phyloP scores from a whole-genome alignment of 2,888 invertebrate species.

The Ormia ochracea region DNA sequence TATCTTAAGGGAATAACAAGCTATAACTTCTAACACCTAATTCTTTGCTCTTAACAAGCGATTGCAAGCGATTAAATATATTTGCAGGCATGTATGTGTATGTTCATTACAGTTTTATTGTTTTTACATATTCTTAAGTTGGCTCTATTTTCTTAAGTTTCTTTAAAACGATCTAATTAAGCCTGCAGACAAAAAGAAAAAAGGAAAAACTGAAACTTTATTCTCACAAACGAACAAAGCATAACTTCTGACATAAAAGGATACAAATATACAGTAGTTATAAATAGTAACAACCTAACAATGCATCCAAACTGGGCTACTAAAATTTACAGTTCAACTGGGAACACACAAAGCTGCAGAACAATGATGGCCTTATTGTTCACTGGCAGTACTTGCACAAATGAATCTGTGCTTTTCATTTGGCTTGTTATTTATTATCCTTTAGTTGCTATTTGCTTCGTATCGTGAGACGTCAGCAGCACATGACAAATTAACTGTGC shows the following conservation, averaged over 20 bases:
- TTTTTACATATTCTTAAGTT: constrained; percentile 15
- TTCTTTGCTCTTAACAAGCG: no score
- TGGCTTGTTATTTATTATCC: constrained; percentile 1
- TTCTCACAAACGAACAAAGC: neutral
- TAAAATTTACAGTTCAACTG: constrained; percentile 45
- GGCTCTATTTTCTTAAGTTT: constrained; percentile 9
- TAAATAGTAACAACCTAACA: constrained; percentile 3
- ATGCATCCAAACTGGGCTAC: constrained; percentile 41
- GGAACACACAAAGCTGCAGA: constrained; percentile 13
- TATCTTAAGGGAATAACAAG: no score
- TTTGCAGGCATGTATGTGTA: neutral
- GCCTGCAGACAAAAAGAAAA: constrained; percentile 28
- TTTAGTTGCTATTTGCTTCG: constrained; percentile 1
- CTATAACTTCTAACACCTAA: no score
- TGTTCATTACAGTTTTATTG: neutral
- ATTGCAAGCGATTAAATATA: no score
- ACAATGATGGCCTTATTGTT: constrained; percentile 9
- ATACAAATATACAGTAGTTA: neutral
- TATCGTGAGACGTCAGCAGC: constrained; percentile 1
- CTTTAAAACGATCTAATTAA: constrained; percentile 50
- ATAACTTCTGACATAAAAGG: neutral
- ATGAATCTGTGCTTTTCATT: constrained; percentile 2
- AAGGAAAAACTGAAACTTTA: no score
- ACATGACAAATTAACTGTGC: constrained; percentile 44
- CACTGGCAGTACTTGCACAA: neutral